phyloP scores from a whole-genome alignment of 2,113 vertebrate genomes.

The Excalfactoria chinensis region DNA sequence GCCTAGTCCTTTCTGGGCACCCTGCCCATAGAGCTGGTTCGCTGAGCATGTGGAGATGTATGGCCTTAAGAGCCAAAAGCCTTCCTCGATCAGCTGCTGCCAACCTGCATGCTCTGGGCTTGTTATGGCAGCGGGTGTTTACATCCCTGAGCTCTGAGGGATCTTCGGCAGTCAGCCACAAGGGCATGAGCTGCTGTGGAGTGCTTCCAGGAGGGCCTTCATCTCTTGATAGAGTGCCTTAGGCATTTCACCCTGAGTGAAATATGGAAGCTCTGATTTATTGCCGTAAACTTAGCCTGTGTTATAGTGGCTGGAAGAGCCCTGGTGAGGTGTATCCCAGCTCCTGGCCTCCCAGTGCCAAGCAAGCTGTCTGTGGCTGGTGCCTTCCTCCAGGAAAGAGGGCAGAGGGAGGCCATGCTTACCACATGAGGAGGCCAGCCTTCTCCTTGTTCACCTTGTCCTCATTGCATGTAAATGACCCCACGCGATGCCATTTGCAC shows the following conservation, averaged over 20 bases:
- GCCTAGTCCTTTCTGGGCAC: not conserved
- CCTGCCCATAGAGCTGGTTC: not conserved
- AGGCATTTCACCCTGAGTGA: not conserved
- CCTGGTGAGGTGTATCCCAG: not conserved
- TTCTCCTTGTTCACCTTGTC: not conserved
- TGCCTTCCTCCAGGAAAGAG: conserved; percentile 26
- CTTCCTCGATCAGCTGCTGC: not conserved
- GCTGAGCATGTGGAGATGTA: not conserved
- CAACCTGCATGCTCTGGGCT: accelerated
- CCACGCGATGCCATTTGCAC: not conserved
- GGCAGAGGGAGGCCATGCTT: not conserved
- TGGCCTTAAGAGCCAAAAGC: not conserved
- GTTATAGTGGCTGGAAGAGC: not conserved
- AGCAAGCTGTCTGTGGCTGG: conserved; percentile 1
- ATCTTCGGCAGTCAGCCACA: accelerated
- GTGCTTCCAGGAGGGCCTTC: not conserved
- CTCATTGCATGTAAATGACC: not conserved
- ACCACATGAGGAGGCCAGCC: not conserved
- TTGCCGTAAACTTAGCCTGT: not conserved
- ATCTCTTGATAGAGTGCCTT: not conserved
- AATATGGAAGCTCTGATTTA: not conserved
- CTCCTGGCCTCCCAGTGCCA: not conserved
- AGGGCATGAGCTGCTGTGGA: not conserved
- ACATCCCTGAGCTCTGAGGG: not conserved
- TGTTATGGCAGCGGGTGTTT: not conserved